These are phyloP conservation scores for Leptopilina syphax DNA, from an alignment of 2,888 invertebrate species.

Conservation along the genomic window DNA sequence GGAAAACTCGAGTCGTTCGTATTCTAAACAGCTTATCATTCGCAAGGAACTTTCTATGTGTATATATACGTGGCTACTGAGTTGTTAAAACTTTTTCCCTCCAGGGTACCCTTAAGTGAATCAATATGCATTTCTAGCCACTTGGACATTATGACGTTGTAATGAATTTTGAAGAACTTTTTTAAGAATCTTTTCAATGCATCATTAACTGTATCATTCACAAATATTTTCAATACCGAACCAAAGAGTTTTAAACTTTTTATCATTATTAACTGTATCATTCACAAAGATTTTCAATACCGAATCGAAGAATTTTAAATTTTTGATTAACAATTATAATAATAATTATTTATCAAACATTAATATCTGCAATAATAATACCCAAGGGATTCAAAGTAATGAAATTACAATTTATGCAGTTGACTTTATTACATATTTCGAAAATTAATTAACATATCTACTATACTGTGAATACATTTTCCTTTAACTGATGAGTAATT, in stretches of 20 bases:
- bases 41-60: too few relatives aligned
- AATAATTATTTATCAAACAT: too few relatives aligned
- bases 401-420: too few relatives aligned
- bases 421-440: too few relatives aligned
- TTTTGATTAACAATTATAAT: too few relatives aligned
- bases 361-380: too few relatives aligned
- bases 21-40: constrained; percentile 62
- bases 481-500: too few relatives aligned
- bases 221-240: neutral
- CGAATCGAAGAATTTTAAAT: too few relatives aligned
- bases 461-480: too few relatives aligned
- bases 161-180: constrained; percentile 28
- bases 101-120: constrained; percentile 52
- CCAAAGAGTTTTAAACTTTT: too few relatives aligned
- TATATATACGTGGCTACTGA: constrained; percentile 32
- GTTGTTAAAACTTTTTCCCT: constrained; percentile 57
- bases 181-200: neutral
- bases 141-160: constrained; percentile 23
- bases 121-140: constrained; percentile 54
- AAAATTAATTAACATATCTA: too few relatives aligned
- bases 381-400: too few relatives aligned
- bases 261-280: neutral
- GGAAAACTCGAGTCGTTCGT: constrained; percentile 56
- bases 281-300: neutral
- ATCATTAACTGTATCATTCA: neutral